These are phyloP conservation scores for Rhagoletis pomonella DNA, from an alignment of 1,140 invertebrate species.

Conservation along the genomic window DNA sequence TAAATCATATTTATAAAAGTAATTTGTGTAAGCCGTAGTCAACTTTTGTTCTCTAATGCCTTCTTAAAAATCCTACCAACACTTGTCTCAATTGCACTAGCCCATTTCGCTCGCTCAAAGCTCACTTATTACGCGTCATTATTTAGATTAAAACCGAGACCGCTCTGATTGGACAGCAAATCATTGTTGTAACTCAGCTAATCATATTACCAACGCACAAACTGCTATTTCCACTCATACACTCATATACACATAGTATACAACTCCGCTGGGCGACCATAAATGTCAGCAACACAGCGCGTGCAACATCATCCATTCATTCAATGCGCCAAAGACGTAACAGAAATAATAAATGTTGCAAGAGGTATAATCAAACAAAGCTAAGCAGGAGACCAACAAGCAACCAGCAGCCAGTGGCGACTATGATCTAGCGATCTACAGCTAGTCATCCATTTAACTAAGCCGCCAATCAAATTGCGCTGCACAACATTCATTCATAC, in stretches of 20 bases:
- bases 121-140: constrained; percentile 29
- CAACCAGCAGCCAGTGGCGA: neutral
- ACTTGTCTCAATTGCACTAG: neutral
- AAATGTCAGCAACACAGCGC: neutral
- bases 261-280: constrained; percentile 12
- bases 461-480: constrained; percentile 4
- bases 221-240: neutral
- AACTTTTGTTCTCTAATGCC: too few species aligned
- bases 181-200: constrained; percentile 21
- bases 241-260: too few species aligned
- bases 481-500: constrained; percentile 25
- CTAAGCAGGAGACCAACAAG: neutral
- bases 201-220: neutral
- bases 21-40: too few species aligned
- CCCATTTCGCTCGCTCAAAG: neutral
- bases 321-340: neutral
- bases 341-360: neutral
- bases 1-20: too few species aligned
- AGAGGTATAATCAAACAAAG: neutral
- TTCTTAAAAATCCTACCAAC: too few species aligned
- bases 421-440: neutral
- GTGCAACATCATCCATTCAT: constrained; percentile 24
- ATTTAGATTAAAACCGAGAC: constrained; percentile 18
- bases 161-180: constrained; percentile 38
- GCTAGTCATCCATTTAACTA: constrained; percentile 9